Evolutionary conservation across 1,140 invertebrate genomes (phyloP), one percentile per base, ranked within the genome.

Genomic region (Probaryconus sp.): DNA sequence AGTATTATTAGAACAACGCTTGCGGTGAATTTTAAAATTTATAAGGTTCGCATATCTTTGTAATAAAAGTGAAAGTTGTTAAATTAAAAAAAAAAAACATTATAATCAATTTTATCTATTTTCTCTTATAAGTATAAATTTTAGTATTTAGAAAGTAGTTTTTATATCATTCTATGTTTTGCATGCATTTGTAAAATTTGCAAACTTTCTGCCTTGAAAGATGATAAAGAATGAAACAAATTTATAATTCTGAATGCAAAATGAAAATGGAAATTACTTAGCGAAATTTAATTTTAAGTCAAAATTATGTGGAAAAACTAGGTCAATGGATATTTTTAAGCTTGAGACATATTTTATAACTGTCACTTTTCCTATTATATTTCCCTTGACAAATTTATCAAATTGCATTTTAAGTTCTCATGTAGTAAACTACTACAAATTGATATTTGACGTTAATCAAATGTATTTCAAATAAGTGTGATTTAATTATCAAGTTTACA

Each of bases 261-360:
- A n/a, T n/a, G n/a, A n/a, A n/a, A n/a, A n/a, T n/a, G n/a, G n/a
- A n/a, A 47, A 47, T 30, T 6, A 6, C 3, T 13, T 16, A 47
- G 31, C 26, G 31, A 47, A 47, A 26, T 47, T 24, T 24, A 35
- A 7, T 51, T 28, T 53, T n/a, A 26, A 37, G 35, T 24, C 38
- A 53, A 38, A 53, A 38, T 40, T 38, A 51, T 58, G 45, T 45
- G 48, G 55, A 45, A 58, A 77, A 80, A 78, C 74, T 65, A 64
- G 79, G 79, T 68, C 77, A 68, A 45, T 53, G 56, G 45, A 55
- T 79, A 78, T 80, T 79, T 79, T 80, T 77, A 79, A 79, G 72
- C 33, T n/a, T 4, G 21, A 2, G 33, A 3, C 21, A n/a, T 38
- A 53, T 38, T 53, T 53, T 53, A 38, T 53, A 38, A 64, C 24